phyloP scores from a whole-genome alignment of 2,888 invertebrate species.

The Limnephilus lunatus region DNA sequence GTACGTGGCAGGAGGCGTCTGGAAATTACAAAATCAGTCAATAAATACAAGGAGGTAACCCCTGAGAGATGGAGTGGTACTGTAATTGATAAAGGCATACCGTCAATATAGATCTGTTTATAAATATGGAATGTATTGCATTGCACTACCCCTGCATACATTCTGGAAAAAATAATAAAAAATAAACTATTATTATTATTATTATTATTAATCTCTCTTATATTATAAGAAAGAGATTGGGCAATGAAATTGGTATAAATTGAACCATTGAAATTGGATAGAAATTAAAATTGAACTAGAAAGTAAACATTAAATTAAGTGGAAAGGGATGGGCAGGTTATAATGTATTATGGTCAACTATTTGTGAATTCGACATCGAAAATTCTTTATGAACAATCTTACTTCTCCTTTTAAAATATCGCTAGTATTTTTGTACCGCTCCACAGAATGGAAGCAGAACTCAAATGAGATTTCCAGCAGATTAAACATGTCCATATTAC shows the following conservation, averaged over 20 bases:
- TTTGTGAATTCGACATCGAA: background rate
- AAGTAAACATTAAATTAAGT: background rate
- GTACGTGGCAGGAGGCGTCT: conserved; percentile 87
- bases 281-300: background rate
- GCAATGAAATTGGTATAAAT: background rate
- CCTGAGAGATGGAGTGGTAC: too few relatives aligned
- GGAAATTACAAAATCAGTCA: conserved; percentile 66
- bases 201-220: too few relatives aligned
- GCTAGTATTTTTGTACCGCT: background rate
- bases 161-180: too few relatives aligned
- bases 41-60: background rate
- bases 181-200: too few relatives aligned
- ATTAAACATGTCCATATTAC: background rate
- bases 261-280: background rate
- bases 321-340: background rate
- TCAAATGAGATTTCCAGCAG: background rate
- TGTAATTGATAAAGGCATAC: too few relatives aligned
- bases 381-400: background rate
- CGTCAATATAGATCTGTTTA: too few relatives aligned
- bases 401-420: background rate
- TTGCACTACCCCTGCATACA: too few relatives aligned
- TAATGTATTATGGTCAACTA: background rate
- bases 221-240: background rate
- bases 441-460: background rate
- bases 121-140: too few relatives aligned